These are phyloP conservation scores for Phylloscopus trochilus DNA, from an alignment of 2,113 vertebrate genomes.

Conservation along the genomic window DNA sequence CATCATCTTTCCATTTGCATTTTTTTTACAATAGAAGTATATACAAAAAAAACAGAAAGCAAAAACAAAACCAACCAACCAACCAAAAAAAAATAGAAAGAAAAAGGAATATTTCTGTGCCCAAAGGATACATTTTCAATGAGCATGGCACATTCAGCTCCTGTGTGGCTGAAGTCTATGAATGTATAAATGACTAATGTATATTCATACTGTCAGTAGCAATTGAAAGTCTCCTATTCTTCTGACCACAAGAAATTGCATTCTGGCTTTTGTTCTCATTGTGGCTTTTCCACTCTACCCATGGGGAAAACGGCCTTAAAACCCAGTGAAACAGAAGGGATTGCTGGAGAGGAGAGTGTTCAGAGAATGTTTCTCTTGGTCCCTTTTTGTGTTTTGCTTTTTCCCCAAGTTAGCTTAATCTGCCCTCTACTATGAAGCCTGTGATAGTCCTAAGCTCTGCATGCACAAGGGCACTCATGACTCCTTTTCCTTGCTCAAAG, in stretches of 20 bases:
- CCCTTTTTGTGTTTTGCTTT: background rate
- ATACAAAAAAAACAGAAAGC: background rate
- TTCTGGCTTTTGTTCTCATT: constrained; percentile 20
- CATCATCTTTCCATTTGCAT: background rate
- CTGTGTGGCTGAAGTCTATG: background rate
- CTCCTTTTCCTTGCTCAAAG: background rate
- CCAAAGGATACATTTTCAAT: constrained; percentile 6
- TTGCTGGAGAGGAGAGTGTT: background rate
- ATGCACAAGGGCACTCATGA: background rate
- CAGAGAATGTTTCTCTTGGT: background rate
- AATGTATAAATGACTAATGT: constrained; percentile 17
- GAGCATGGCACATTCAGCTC: background rate
- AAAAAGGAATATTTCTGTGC: background rate
- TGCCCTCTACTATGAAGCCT: background rate
- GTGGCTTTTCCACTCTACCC: background rate
- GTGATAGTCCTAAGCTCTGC: background rate
- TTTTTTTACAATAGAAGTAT: background rate
- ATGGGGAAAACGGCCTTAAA: background rate
- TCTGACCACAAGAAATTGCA: background rate
- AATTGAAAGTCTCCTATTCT: constrained; percentile 15
- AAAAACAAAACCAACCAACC: background rate
- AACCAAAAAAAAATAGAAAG: background rate
- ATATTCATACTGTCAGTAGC: constrained; percentile 13
- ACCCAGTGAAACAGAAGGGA: background rate
- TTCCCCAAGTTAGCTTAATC: background rate